Conservation (phyloP, 2,888 invertebrate species). For the Epiblema foenella region DNA sequence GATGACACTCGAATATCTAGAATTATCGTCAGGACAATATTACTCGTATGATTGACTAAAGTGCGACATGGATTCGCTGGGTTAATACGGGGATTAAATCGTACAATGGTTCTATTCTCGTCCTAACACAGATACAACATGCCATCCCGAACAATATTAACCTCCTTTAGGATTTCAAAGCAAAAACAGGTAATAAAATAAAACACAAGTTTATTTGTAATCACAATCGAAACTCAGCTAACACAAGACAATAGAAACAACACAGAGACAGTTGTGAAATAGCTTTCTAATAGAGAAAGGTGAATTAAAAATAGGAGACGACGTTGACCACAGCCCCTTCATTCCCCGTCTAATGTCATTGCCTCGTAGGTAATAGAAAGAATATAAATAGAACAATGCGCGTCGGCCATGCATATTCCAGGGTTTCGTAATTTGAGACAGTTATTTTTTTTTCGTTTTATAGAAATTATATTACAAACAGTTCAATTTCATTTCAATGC, state of each 20-base stretch:
- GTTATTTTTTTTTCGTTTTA: no score
- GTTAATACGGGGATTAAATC: constrained; percentile 23
- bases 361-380: not conserved
- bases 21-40: constrained; percentile 10
- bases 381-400: not conserved
- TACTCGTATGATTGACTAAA: constrained; percentile 29
- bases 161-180: constrained; percentile 47
- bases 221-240: constrained; percentile 35
- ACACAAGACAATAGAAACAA: constrained; percentile 42
- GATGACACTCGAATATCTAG: constrained; percentile 13
- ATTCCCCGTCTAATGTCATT: not conserved
- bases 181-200: constrained; percentile 49
- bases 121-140: constrained; percentile 79
- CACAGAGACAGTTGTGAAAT: constrained; percentile 42
- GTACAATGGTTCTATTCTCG: constrained; percentile 42
- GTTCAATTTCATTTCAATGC: not conserved
- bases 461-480: not conserved
- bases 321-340: constrained; percentile 55
- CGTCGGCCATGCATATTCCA: constrained; percentile 1
- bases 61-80: constrained; percentile 29
- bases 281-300: constrained; percentile 50
- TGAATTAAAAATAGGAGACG: constrained; percentile 47
- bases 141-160: constrained; percentile 61
- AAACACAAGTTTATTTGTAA: constrained; percentile 18
- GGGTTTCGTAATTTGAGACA: constrained; percentile 24